Evolutionary conservation across 2,797 vertebrate species (phyloP), one percentile per base, ranked within the genome.

Genomic region (Liasis olivaceus): DNA sequence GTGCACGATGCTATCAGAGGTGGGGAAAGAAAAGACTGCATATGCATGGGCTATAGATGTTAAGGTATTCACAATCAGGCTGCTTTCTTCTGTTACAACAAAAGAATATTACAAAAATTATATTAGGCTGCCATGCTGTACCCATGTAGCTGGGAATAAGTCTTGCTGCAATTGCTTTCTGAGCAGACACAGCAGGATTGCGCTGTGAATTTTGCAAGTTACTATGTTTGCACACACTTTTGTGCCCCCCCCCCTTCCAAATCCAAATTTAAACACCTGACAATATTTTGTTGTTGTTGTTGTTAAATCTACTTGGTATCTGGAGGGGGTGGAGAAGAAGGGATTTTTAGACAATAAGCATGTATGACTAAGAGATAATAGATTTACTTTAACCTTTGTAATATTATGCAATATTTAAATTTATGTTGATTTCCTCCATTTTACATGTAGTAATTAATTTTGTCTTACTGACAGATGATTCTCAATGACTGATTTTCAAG

Each of bases 401-500:
- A 95, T 95, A 63, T 95, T 96, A 94, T 96, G 90, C 92, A 94
- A 95, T 96, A 95, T 96, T 96, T 97, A 95, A 93, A 95, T 95
- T 96, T 96, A 87, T 96, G 85, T 94, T 91, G 93, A 94, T 56
- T 94, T 95, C 93, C 31, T 94, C 86, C 93, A 85, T 95, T 96
- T 96, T 95, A 93, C 94, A 91, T 95, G 96, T 96, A 96, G 96
- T 97, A 96, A 97, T 97, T 97, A 97, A 97, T 97, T 97, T 97
- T 97, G 93, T 98, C 97, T 97, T 94, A 92, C 97, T 97, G 98
- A 97, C 97, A 98, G 97, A 97, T 97, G 97, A 97, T 97, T 98
- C 96, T 96, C 95, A 96, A 69, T 97, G 96, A 97, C 96, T 96
- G 97, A 96, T 97, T 97, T 97, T 96, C 96, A 95, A 97, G 97